These are phyloP conservation scores for Rapana venosa DNA, from an alignment of 2,888 invertebrate species.

Conservation along the genomic window DNA sequence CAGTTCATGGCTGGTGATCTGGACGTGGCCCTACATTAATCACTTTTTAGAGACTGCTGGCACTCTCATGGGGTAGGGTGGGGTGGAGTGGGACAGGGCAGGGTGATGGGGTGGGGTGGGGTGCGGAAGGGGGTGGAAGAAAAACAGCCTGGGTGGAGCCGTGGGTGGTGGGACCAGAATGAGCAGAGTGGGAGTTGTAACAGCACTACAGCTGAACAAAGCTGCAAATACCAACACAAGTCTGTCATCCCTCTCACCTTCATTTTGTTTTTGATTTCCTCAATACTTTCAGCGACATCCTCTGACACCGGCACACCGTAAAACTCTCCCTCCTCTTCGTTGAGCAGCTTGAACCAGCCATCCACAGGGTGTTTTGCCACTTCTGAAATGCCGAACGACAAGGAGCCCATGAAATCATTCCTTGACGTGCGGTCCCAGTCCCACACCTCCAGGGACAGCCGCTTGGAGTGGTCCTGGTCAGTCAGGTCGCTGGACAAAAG, in stretches of 20 bases:
- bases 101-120: too few species aligned
- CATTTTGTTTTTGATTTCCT: constrained; percentile 83
- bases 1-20: too few species aligned
- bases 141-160: too few species aligned
- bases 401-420: constrained; percentile 99
- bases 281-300: constrained; percentile 89
- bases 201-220: too few species aligned
- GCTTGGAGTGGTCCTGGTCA: constrained; percentile 90
- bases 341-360: constrained; percentile 98
- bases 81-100: too few species aligned
- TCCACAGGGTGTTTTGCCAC: constrained; percentile 84
- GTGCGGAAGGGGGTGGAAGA: too few species aligned
- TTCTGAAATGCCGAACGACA: constrained; percentile 90
- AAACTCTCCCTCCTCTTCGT: constrained; percentile 98
- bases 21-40: too few species aligned
- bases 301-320: constrained; percentile 99
- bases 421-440: constrained; percentile 99
- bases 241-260: constrained; percentile 62
- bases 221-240: too few species aligned
- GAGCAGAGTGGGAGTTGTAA: too few species aligned
- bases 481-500: constrained; percentile 56
- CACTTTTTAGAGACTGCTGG: too few species aligned
- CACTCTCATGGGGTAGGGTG: too few species aligned
- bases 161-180: too few species aligned
- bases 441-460: constrained; percentile 97